Percentiles rank a stretch among this genome's conserved stretches.
phyloP scores from a whole-genome alignment of 2,113 vertebrate species.

The Cyphomyrus plagiostoma region DNA sequence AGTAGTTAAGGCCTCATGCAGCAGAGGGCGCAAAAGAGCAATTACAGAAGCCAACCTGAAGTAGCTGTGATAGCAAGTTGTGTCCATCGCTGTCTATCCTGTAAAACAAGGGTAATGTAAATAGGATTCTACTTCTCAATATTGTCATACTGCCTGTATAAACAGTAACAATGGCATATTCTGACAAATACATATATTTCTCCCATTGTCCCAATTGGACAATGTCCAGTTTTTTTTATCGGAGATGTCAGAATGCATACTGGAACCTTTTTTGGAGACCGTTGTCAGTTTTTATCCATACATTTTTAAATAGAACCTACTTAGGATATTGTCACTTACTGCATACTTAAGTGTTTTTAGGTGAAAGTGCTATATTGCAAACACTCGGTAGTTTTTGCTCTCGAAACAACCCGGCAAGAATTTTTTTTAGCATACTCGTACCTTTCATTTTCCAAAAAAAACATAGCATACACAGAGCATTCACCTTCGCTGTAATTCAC shows the following conservation, averaged over 20 bases:
- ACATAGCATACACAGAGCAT: not conserved
- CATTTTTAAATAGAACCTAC: not conserved
- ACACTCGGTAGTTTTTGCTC: not conserved
- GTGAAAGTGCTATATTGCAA: not conserved
- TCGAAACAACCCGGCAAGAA: not conserved
- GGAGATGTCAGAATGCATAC: not conserved
- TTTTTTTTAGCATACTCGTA: not conserved
- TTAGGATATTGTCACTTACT: not conserved
- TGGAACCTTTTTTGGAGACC: not conserved
- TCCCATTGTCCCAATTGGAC: not conserved
- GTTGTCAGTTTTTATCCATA: not conserved
- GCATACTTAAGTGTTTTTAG: not conserved
- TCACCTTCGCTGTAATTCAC: not conserved
- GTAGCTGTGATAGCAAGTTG: constrained; percentile 71
- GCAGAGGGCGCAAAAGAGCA: not conserved
- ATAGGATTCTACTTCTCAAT: too few species aligned
- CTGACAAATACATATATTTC: not conserved
- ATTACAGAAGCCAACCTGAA: constrained; percentile 66
- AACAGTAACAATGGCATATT: not conserved
- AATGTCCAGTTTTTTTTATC: not conserved
- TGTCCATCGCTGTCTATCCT: constrained; percentile 83
- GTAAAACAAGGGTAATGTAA: constrained; percentile 31
- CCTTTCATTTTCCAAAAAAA: not conserved
- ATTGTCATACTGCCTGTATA: not conserved
- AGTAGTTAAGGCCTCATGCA: not conserved